Evolutionary conservation across 2,113 vertebrate species (phyloP), one percentile per base, ranked within the genome.

Genomic region (Coregonus clupeaformis): DNA sequence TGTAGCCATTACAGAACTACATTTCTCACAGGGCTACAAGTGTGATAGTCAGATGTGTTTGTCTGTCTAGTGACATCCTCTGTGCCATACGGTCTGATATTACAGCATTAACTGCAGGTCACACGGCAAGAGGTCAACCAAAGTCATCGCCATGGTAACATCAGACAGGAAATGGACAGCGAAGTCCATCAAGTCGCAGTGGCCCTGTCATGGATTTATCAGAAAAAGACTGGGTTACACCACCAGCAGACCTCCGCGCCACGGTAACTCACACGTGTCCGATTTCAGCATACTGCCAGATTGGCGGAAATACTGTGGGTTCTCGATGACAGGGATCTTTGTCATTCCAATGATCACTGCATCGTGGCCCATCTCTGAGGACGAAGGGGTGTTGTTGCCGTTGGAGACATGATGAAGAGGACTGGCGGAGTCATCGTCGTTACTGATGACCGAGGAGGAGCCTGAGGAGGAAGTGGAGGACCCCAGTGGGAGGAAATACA

Each of bases 261-360:
- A 74, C 72, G 65, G 85, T 85, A 95, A 99, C 98, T 98, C 94
- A 99, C 97, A 96, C 71, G 97, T 98, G 89, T 98, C 96, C 68
- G 96, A 93, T 93, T 99, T 98, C 88, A 98, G 94, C 78, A 98
- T 93, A 86, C 94, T 97, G 86, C 96, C 94, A 22, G 96, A 95
- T 89, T 97, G 97, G 80, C 97, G 96, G 91, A 99, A 99, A 90
- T 99, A 99, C 89, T 99, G 98, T 0, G 97, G 97, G 90, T 99
- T 99, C 94, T 99, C 97, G 16, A 99, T 99, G 85, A 99, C 96
- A 0, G 98, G 98, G 84, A 99, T 99, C 94, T 98, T 98, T 25
- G 96, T 99, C 98, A 99, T 98, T 78, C 98, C 97, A 77, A 99
- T 99, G 84, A 99, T 96, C 89, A 99, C 97, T 11, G 97, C 94